A percentile compares a stretch with the other conserved stretches of the same genome.
These are phyloP conservation scores for Drosophila malerkotliana DNA, from an alignment of 1,140 invertebrate genomes.

Conservation along the genomic window DNA sequence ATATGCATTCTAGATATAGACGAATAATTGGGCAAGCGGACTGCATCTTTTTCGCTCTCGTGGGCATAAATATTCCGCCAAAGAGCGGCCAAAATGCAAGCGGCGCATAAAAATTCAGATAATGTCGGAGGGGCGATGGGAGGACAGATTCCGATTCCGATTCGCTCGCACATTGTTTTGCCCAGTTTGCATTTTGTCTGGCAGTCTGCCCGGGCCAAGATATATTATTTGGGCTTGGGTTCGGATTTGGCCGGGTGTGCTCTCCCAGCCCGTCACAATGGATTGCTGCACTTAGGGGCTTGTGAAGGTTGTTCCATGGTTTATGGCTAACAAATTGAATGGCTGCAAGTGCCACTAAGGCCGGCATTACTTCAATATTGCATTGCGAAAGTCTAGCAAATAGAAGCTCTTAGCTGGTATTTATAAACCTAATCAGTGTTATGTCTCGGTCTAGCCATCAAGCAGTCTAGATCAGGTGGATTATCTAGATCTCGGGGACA, in stretches of 20 bases:
- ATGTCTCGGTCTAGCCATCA: neutral
- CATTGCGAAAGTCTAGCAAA: neutral
- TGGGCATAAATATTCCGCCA: conserved; percentile 51
- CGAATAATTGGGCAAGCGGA: conserved; percentile 18
- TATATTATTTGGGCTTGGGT: conserved; percentile 22
- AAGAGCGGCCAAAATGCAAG: conserved; percentile 52
- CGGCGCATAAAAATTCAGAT: conserved; percentile 51
- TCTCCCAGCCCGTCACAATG: conserved; percentile 26
- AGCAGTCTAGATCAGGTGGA: neutral
- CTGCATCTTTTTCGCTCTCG: conserved; percentile 27
- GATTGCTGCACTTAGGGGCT: conserved; percentile 43
- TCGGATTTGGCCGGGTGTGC: conserved; percentile 12
- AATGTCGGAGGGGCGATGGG: conserved; percentile 11
- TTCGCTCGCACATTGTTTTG: conserved; percentile 36
- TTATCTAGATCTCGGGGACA: neutral
- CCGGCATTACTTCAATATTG: neutral
- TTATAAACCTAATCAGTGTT: neutral
- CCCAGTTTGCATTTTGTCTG: conserved; percentile 44
- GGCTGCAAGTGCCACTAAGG: conserved; percentile 15
- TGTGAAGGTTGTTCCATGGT: conserved; percentile 44
- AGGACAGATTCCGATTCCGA: conserved; percentile 1
- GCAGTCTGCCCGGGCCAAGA: conserved; percentile 45
- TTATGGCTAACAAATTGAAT: conserved; percentile 43
- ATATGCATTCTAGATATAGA: neutral
- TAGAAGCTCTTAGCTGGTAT: neutral